phyloP scores from a whole-genome alignment of 2,113 vertebrate species.

The Xyliphius kryptos region DNA sequence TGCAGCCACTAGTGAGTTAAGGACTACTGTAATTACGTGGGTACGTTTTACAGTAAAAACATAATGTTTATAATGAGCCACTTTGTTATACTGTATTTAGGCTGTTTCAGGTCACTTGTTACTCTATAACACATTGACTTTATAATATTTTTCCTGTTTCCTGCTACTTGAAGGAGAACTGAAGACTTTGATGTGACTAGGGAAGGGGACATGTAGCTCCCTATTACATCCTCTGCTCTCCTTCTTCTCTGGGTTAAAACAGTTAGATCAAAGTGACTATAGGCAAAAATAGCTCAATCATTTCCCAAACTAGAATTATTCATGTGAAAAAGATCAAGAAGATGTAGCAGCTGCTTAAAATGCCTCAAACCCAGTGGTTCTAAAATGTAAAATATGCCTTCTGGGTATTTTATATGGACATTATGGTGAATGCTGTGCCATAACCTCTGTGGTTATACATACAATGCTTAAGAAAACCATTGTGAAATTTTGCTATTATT shows the following conservation, averaged over 20 bases:
- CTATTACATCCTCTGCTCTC: conserved; percentile 17
- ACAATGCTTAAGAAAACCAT: too few species aligned
- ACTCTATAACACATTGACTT: not conserved
- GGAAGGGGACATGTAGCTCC: not conserved
- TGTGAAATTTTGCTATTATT: too few species aligned
- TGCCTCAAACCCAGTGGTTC: not conserved
- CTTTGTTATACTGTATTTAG: too few species aligned
- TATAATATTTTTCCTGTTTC: not conserved
- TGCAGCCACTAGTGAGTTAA: too few species aligned
- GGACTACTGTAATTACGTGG: too few species aligned
- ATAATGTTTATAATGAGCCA: too few species aligned
- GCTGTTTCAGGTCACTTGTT: too few species aligned
- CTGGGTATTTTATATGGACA: too few species aligned
- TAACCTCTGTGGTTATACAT: too few species aligned
- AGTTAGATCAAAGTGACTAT: conserved; percentile 31
- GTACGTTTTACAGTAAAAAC: too few species aligned
- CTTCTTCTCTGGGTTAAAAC: conserved; percentile 32
- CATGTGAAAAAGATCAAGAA: conserved; percentile 11
- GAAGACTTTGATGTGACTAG: conserved; percentile 6
- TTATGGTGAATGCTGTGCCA: too few species aligned
- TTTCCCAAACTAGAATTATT: conserved; percentile 37
- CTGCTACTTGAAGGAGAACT: conserved; percentile 8
- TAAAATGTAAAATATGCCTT: too few species aligned
- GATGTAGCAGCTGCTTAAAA: conserved; percentile 25
- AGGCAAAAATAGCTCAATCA: conserved; percentile 21